Evolutionary conservation across 2,888 invertebrate species (phyloP), one percentile per base, ranked within the genome.

Genomic region (Drosophila pseudotakahashii): DNA sequence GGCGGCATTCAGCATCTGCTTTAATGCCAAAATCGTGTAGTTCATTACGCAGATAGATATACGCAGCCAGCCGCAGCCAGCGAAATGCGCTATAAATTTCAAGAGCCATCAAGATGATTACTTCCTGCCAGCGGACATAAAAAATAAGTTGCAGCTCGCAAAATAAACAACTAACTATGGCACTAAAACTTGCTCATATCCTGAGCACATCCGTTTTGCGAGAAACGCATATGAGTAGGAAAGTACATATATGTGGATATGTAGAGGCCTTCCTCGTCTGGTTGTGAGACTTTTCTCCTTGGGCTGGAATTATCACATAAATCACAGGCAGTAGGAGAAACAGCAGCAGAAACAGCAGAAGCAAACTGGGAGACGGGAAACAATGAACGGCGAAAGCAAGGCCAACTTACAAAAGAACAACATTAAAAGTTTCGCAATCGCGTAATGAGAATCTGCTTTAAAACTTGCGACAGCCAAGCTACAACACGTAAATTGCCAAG

Each of bases 391-490:
- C 11, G 19, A 37, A 16, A 9, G 73, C 60, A 79, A 73, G 80
- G 81, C 77, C 77, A 83, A 83, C 80, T 86, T 81, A 77, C 77
- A 87, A 85, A 87, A 87, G 80, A 85, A 82, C 84, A 84, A 82
- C 85, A 85, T 85, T 86, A 87, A 86, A 86, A 86, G 76, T 86
- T 85, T 87, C 77, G 81, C 85, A 86, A 86, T 87, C 88, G 85
- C 88, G 82, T 86, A 86, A 86, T 86, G 85, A 86, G 85, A 86
- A 86, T 87, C 85, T 86, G 85, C 82, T 86, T 87, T 87, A 86
- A 86, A 85, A 85, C 79, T 85, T 85, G 78, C 80, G 78, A 79
- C 86, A 77, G 85, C 55, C 81, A 60, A 68, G 69, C 77, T 47
- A 47, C 64, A 44, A 26, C 69, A 81, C 74, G 77, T 77, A 61